These are phyloP conservation scores for Cuniculus paca DNA, from an alignment of 2,797 vertebrate species.

Conservation along the genomic window DNA sequence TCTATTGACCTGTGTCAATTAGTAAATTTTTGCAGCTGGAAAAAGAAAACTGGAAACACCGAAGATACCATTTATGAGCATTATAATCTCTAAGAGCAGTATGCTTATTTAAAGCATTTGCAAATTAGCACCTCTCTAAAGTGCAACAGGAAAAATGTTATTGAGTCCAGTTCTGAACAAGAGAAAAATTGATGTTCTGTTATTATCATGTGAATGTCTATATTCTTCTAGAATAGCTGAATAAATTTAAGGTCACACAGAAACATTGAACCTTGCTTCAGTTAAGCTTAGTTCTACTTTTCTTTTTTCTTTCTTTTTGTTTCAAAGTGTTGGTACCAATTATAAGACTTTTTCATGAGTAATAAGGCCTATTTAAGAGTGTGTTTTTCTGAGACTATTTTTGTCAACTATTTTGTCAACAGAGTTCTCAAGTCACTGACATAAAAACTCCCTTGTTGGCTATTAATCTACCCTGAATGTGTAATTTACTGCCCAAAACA, in stretches of 20 bases:
- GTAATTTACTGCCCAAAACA: conserved; percentile 59
- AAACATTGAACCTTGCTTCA: background rate
- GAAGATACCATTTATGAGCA: background rate
- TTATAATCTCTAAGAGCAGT: background rate
- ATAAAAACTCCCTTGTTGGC: conserved; percentile 2
- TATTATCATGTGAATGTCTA: background rate
- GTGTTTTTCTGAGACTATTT: conserved; percentile 63
- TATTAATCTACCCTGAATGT: conserved; percentile 59
- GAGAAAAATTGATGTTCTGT: background rate
- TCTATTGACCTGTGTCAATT: background rate
- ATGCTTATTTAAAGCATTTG: background rate
- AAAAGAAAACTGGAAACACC: background rate
- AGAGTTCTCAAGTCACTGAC: conserved; percentile 48
- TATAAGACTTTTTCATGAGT: conserved; percentile 10
- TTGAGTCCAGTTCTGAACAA: background rate
- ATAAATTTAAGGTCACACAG: background rate
- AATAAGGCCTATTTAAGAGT: conserved; percentile 21
- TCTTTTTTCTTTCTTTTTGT: background rate
- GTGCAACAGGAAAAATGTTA: background rate
- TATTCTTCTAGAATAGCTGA: background rate
- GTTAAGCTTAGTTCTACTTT: background rate
- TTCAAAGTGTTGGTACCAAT: conserved; percentile 49
- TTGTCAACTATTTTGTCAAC: conserved; percentile 63
- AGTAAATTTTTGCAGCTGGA: conserved; percentile 26
- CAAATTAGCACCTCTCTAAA: background rate